Base-by-base conservation (phyloP, 30 jellyfish, hydroid and myxozoan species). In the Haliclystus octoradiatus region DNA sequence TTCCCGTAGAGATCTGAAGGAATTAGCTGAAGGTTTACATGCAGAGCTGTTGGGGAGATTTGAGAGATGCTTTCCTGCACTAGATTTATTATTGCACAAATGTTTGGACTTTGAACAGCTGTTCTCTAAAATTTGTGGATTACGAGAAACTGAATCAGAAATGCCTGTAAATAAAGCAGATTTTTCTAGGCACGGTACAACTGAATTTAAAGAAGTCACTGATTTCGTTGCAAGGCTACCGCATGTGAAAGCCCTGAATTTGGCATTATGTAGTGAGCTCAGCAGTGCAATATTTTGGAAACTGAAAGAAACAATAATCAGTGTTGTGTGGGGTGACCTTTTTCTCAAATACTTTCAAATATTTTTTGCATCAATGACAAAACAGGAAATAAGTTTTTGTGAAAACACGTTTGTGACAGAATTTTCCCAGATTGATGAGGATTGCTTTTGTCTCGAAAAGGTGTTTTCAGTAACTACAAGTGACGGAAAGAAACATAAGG, bases 91-190 rank as follows among this genome's bases (percentile, higher is more conserved):
- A 40, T 40, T 66, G 31, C 76, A 66, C 76, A 66, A 66, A 23
- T 66, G 76, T 40, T 66, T 66, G 66, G 76, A 68, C 49, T 68
- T 68, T 68, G 78, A 68, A 19, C 52, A 46, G 24, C 78, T 24
- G 68, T 68, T 35, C 30, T 50, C 49, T 26, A 53, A 49, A 68
- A 28, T 68, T 5, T 47, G 69, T 68, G 78, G 78, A 19, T 28
- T 46, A 52, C 3, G 78, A 68, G 30, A 28, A 53, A 68, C 78
- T 1, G 28, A 15, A 52, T 28, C 12, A 28, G 50, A 28, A 0
- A 24, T 30, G 47, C 78, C 78, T 35, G 69, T 68, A 15, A 68
- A 49, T 22, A 68, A 68, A 49, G 49, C 30, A 2, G 52, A 1
- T 24, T 68, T 68, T 68, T 29, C 78, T 68, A 47, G 50, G 30